A percentile compares a stretch with the other conserved stretches of the same genome.
phyloP scores from a whole-genome alignment of 2,113 vertebrate genomes.

The Ramphastos sulfuratus region DNA sequence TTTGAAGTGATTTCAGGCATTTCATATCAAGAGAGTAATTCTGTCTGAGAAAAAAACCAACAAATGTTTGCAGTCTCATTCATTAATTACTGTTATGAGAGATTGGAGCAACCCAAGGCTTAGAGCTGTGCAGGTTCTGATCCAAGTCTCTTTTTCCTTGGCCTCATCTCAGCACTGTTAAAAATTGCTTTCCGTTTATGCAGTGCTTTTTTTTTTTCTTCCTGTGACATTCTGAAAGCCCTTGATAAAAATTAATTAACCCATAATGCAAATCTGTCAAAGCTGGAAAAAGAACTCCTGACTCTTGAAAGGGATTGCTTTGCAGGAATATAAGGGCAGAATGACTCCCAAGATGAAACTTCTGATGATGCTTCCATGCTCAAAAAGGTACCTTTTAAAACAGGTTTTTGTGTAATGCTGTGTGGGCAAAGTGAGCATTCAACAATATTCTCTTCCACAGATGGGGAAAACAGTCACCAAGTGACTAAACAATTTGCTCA shows the following conservation, averaged over 20 bases:
- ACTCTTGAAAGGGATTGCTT: neutral
- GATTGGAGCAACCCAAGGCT: neutral
- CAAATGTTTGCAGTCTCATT: slow-evolving; percentile 24
- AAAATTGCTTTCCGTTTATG: neutral
- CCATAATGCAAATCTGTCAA: neutral
- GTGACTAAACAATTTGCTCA: slow-evolving; percentile 13
- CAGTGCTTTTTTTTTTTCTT: neutral
- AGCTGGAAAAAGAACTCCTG: neutral
- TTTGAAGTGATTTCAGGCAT: slow-evolving; percentile 1
- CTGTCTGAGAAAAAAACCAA: neutral
- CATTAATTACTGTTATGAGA: neutral
- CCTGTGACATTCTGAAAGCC: neutral
- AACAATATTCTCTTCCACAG: slow-evolving; percentile 30
- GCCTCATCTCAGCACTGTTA: neutral
- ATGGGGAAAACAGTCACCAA: slow-evolving; percentile 37
- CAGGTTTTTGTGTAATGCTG: neutral
- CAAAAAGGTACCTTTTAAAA: neutral
- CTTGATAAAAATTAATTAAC: slow-evolving; percentile 3
- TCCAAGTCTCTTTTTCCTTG: slow-evolving; percentile 42
- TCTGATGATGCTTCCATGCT: neutral
- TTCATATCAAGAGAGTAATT: neutral
- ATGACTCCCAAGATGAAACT: neutral
- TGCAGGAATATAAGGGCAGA: neutral
- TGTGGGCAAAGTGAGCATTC: slow-evolving; percentile 64
- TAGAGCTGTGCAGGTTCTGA: neutral